phyloP scores from a whole-genome alignment of 2,113 vertebrate genomes.

The Leuciscus idus region DNA sequence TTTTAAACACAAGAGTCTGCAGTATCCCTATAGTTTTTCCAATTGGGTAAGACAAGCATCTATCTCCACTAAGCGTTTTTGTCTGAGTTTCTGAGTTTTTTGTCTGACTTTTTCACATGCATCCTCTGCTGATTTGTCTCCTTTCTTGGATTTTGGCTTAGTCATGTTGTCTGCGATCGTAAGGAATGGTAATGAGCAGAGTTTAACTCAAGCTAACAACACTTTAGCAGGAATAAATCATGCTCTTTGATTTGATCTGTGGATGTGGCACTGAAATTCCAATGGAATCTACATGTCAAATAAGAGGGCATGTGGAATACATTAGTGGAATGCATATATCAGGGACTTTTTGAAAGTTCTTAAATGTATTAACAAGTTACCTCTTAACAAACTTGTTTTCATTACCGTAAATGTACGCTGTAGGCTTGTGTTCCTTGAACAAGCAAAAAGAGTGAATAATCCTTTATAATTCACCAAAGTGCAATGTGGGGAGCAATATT shows the following conservation, averaged over 20 bases:
- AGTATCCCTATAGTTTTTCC: slow-evolving; percentile 6
- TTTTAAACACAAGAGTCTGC: background rate
- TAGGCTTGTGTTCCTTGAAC: background rate
- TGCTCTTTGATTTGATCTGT: background rate
- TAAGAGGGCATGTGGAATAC: background rate
- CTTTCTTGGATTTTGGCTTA: background rate
- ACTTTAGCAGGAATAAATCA: background rate
- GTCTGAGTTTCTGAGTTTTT: background rate
- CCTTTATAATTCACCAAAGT: background rate
- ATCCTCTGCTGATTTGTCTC: background rate
- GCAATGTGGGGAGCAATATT: slow-evolving; percentile 20
- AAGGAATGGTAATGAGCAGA: background rate
- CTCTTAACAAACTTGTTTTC: background rate
- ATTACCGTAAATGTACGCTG: background rate
- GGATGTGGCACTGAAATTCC: background rate
- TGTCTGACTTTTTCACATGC: background rate
- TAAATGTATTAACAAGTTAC: background rate
- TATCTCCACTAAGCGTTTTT: background rate
- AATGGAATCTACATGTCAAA: background rate
- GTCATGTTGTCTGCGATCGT: background rate
- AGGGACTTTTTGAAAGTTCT: background rate
- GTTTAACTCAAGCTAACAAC: background rate
- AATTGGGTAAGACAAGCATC: background rate
- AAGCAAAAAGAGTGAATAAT: background rate
- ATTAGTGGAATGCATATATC: background rate